Evolutionary conservation across 2,888 invertebrate genomes (phyloP), one percentile per base, ranked within the genome.

Genomic region (Hoplodrina blanda): DNA sequence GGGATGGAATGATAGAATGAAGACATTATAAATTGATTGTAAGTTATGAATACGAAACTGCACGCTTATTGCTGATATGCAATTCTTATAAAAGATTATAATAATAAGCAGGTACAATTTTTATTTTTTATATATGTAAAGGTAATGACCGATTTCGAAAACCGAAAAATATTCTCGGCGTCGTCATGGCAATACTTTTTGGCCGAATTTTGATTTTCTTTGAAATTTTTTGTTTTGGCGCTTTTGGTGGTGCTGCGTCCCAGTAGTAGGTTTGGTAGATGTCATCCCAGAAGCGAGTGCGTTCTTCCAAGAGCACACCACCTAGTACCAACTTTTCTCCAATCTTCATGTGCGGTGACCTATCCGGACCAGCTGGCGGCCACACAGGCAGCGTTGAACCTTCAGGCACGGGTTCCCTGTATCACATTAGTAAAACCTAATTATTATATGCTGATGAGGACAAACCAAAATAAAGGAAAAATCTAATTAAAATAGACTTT

Each of bases 331-430:
- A 4, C 13, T 77, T 80, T 7, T 77, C 67, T 10, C 82, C 83
- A 6, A 90, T 63, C 0, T 79, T 79, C 87, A 89, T 85, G 64
- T 89, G 73, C 5, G 87, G 88, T 17, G 84, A 75, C 33, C 78
- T 73, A 52, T 85, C 67, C 15, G 30, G 69, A 7, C 73, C 72
- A 1, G 72, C 78, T 33, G 88, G 69, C 6, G 84, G 85, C 89
- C 90, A 91, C 6, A 71, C 44, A 5, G 87, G 85, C 0, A 88
- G 57, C 0, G 67, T 60, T 1, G 89, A 87, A 17, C 76, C 55
- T 17, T 13, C 13, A 37, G 33, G 49, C 33, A 56, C 67, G 8
- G 76, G 71, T 5, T 37, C 41, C 44, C 71, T 71, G 71, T 33
- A 33, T 13, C 20, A 69, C 7, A 25, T 41, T 30, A 17, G 17